Percentiles rank a stretch among this genome's conserved stretches.
Evolutionary conservation across 2,113 vertebrate genomes (phyloP).

Genomic region (Narcine bancroftii): DNA sequence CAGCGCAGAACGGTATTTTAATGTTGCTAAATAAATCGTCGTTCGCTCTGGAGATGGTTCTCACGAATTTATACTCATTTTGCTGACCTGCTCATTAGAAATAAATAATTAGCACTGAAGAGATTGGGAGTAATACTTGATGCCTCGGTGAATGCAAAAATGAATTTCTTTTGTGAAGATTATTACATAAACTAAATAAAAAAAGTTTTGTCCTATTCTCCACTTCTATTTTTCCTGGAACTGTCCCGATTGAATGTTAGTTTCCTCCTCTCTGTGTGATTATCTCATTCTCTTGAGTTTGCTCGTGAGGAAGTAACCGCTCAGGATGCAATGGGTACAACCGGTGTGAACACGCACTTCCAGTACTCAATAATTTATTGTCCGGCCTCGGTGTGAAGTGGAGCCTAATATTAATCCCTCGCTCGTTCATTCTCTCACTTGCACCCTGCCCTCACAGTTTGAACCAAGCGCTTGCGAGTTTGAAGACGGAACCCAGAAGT

Average conservation of each 20-base stretch:
- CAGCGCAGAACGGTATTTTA: background rate
- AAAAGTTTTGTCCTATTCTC: background rate
- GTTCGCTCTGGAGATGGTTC: background rate
- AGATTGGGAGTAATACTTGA: background rate
- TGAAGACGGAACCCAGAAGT: background rate
- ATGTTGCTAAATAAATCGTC: background rate
- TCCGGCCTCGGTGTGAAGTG: background rate
- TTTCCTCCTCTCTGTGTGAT: background rate
- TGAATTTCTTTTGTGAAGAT: background rate
- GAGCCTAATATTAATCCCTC: background rate
- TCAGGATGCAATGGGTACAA: no score
- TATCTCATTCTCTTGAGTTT: background rate
- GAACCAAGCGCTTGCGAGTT: background rate
- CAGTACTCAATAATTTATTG: background rate
- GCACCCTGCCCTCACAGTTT: background rate
- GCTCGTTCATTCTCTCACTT: background rate
- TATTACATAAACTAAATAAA: background rate
- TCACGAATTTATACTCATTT: background rate
- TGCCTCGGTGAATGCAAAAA: background rate
- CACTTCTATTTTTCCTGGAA: background rate
- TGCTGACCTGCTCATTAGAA: background rate
- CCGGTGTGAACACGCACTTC: background rate
- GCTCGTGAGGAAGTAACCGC: no score
- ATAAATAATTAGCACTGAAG: background rate
- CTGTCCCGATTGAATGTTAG: no score